Evolutionary conservation across 2,797 vertebrate genomes (phyloP), one percentile per base, ranked within the genome.

Genomic region (Rhincodon typus): DNA sequence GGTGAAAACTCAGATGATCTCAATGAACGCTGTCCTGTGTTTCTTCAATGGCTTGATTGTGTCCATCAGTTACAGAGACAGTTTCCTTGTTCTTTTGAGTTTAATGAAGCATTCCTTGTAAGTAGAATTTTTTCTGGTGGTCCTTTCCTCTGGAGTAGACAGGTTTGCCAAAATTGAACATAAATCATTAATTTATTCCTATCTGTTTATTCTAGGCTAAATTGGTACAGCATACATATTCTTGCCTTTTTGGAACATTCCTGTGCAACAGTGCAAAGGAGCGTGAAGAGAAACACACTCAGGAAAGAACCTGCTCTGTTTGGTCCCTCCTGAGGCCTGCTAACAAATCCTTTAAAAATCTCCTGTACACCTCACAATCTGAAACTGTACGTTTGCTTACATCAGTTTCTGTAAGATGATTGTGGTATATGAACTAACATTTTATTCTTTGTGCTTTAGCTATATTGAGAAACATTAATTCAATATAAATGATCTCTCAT

Each of bases 81-180:
- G 97, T 99, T 99, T 97, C 99, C 99, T n/a, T 99, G 99, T 97
- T 99, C 99, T 96, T 99, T 99, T 96, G 99, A 99, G 97, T 99
- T 99, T 96, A 99, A 98, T 8, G 99, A 99, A 98, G 99, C 99
- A 97, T 99, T 99, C 97, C 98, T 99, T 98, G 99, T 99, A 96
- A 98, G 98, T 98, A 96, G 96, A 94, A 13, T 96, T 96, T 34
- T 70, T 87, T 42, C 57, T 90, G 19, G 96, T 25, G 7, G 10
- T 67, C 19, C 42, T 69, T 1, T 38, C 50, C 57, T 27, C 15
- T 67, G 23, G 19, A 42, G 17, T 25, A 87, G 25, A 46, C 84
- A n/a, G 34, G 46, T 19, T 57, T 21, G 15, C 42, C 46, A 53
- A 74, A 77, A 53, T 72, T 69, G 42, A 95, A 95, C 17, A 46